Conservation (phyloP, 2,888 invertebrate species). For the Caenorhabditis afra region DNA sequence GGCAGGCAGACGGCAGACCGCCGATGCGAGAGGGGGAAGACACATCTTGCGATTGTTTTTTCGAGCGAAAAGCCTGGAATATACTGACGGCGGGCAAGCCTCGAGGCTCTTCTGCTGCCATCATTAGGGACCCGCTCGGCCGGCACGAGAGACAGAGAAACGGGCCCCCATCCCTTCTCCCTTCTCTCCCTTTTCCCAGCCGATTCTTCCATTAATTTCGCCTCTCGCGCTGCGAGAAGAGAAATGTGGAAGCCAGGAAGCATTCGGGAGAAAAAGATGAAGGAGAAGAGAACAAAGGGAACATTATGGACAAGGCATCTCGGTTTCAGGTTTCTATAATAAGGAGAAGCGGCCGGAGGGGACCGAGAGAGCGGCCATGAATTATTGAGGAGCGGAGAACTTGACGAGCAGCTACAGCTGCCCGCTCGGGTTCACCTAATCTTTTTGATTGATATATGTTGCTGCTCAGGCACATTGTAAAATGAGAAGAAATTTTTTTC, state of each 20-base stretch:
- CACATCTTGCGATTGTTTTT: conserved; percentile 48
- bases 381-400: conserved; percentile 5
- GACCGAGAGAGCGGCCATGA: conserved; percentile 16
- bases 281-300: neutral
- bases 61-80: conserved; percentile 54
- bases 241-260: conserved; percentile 8
- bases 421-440: neutral
- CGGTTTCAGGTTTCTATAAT: too few relatives aligned
- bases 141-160: too few relatives aligned
- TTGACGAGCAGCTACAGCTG: too few relatives aligned
- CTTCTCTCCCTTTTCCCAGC: conserved; percentile 36
- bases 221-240: neutral
- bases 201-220: conserved; percentile 29
- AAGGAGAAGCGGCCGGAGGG: neutral
- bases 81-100: conserved; percentile 43
- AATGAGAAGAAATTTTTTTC: neutral
- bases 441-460: conserved; percentile 4
- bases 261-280: neutral
- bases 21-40: conserved; percentile 39
- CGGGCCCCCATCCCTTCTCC: too few relatives aligned
- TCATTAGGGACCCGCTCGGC: conserved; percentile 47
- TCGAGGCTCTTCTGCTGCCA: conserved; percentile 47
- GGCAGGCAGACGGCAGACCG: conserved; percentile 22
- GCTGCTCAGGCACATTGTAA: neutral
- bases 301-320: neutral